Evolutionary conservation across 2,113 vertebrate genomes (phyloP), one percentile per base, ranked within the genome.

Genomic region (Pardalotus punctatus): DNA sequence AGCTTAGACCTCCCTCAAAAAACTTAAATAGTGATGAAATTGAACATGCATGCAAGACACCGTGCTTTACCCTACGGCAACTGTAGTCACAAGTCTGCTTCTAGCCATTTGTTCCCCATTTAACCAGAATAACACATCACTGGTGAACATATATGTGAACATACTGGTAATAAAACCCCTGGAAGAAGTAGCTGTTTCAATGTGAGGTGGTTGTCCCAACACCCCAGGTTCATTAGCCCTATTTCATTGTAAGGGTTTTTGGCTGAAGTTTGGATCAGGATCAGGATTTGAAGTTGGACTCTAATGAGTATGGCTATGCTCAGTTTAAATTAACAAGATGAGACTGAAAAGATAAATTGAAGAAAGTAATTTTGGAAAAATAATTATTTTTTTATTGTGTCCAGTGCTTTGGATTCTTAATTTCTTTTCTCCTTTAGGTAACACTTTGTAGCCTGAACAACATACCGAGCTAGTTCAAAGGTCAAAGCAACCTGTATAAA

Each of bases 1-100:
- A 95, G 48, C 72, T 96, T 94, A 97, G 88, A 93, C 53, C 76
- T 93, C 86, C 70, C 93, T 95, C 90, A 88, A 81, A 40, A 40
- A 21, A 51, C 81, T 97, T 96, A 94, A 97, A 96, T 94, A 96
- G 66, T 96, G 96, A 97, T 97, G 93, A 97, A 97, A 94, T 83
- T 94, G 86, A 97, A 95, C 85, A 81, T 74, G 45, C 80, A 70
- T 94, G 48, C 74, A 83, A 78, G 81, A 64, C 88, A 96, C 64
- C 11, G 19, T 81, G 89, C 62, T 96, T 95, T 97, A 85, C 94
- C 96, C 94, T 97, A 74, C 54, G 78, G 93, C 84, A 91, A 79
- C 81, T 14, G 0, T 28, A 67, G 91, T 88, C 56, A 19, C 64
- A 74, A 73, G 66, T 90, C 95, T 97, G 79, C 67, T 90, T 76